Evolutionary conservation across 2,888 invertebrate species (phyloP), one percentile per base, ranked within the genome.

Genomic region (Oeneis ivallda): DNA sequence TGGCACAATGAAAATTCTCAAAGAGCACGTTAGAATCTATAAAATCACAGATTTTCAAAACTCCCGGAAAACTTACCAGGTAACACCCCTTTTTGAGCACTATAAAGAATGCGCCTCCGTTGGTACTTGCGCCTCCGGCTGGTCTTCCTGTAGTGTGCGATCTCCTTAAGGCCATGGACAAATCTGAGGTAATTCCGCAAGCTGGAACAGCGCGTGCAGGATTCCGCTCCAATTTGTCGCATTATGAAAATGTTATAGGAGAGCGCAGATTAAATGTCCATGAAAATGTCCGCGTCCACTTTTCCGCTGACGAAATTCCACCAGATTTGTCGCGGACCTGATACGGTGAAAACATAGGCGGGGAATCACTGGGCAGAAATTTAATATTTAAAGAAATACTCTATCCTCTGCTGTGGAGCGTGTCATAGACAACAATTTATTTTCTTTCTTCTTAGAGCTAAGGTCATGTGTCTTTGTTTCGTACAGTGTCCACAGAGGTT

Each of bases 281-380:
- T 8, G 37, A 37, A 8, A 37, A 37, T 37, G 4, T 37, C 7
- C 9, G 37, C 37, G 37, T 9, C 1, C 37, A 9, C 9, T 37
- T 37, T 37, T 37, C 37, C 41, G 11, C 11, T 13, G 4, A 13
- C 13, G 11, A 3, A 13, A 41, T 41, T 41, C 11, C 41, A 13
- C 13, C 13, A 13, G 11, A 13, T 11, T 41, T 13, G 41, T 5
- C 13, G 5, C 5, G 4, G 41, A 9, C 39, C 39, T 45, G 2
- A 50, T 69, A 75, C 76, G 74, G 74, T 76, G 71, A 70, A 66
- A 70, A 75, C 75, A 76, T 71, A 74, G 77, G 67, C 73, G 75
- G 74, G 52, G 67, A 65, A 65, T 69, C 34, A 43, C 47, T 58
- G 47, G 59, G 65, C 58, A 37, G 53, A 65, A 65, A 60, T 57